A percentile compares a stretch with the other conserved stretches of the same genome.
Evolutionary conservation across 2,113 vertebrate species (phyloP).

Genomic region (Aegypius monachus): DNA sequence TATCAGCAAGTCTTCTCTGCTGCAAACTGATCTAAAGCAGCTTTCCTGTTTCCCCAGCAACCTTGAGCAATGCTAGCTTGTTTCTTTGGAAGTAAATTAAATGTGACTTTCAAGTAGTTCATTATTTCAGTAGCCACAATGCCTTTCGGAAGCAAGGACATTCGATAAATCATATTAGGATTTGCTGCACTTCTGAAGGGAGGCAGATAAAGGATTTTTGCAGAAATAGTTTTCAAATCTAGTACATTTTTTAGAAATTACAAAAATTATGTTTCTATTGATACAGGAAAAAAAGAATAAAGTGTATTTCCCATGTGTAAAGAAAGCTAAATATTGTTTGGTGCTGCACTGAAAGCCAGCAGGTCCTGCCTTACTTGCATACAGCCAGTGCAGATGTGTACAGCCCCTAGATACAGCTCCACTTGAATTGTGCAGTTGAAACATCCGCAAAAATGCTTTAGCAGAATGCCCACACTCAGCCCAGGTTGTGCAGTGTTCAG

Average conservation of each 20-base stretch:
- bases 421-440: neutral
- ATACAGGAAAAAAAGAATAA: neutral
- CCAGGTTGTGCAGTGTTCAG: neutral
- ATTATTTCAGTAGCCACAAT: conserved; percentile 79
- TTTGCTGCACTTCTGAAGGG: conserved; percentile 69
- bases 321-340: conserved; percentile 6
- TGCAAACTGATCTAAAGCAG: conserved; percentile 71
- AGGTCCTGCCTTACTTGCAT: neutral
- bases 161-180: conserved; percentile 70
- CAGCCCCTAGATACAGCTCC: neutral
- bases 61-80: conserved; percentile 71
- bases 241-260: conserved; percentile 42
- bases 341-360: neutral
- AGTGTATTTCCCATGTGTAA: neutral
- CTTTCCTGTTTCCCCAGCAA: conserved; percentile 81
- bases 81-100: conserved; percentile 78
- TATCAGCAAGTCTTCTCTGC: conserved; percentile 64
- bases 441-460: neutral
- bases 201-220: conserved; percentile 68
- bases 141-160: conserved; percentile 69
- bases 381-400: neutral
- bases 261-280: conserved; percentile 33
- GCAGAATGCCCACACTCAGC: neutral
- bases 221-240: conserved; percentile 61
- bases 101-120: conserved; percentile 80